phyloP scores from a whole-genome alignment of 2,113 vertebrate species.

The Lampris megalopsis region DNA sequence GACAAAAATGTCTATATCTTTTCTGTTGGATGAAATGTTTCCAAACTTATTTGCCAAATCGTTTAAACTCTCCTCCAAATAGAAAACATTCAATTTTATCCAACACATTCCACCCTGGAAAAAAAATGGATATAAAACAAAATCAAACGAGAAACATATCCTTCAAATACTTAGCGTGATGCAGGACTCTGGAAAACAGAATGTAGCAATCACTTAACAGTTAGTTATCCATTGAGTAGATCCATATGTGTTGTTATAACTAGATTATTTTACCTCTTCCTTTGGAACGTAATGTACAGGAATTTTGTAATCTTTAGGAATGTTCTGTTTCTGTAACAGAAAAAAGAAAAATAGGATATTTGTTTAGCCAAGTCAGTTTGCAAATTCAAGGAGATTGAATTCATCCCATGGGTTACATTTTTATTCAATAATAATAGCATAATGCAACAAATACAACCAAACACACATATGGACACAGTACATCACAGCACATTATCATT shows the following conservation, averaged over 20 bases:
- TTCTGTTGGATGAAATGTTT: slow-evolving; percentile 84
- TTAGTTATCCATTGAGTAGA: no score
- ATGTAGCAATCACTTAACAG: background rate
- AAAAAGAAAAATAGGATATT: slow-evolving; percentile 14
- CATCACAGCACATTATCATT: no score
- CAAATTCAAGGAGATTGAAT: no score
- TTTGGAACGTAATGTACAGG: slow-evolving; percentile 79
- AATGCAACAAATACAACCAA: no score
- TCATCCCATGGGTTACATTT: no score
- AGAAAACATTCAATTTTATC: slow-evolving; percentile 82
- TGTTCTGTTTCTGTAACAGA: slow-evolving; percentile 82
- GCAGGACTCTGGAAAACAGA: no score
- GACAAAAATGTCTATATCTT: slow-evolving; percentile 80
- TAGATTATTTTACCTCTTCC: slow-evolving; percentile 77
- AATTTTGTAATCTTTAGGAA: slow-evolving; percentile 87
- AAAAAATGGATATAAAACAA: slow-evolving; percentile 9
- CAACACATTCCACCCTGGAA: slow-evolving; percentile 83
- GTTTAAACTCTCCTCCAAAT: slow-evolving; percentile 82
- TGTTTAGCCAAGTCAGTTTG: no score
- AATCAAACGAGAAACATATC: background rate
- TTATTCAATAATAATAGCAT: no score
- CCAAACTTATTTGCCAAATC: slow-evolving; percentile 82
- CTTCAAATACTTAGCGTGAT: background rate
- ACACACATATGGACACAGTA: no score
- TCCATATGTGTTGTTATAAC: background rate